Percentiles rank a stretch among this genome's conserved stretches.
Conservation (phyloP, 2,113 vertebrate species). For the Catagonus wagneri region DNA sequence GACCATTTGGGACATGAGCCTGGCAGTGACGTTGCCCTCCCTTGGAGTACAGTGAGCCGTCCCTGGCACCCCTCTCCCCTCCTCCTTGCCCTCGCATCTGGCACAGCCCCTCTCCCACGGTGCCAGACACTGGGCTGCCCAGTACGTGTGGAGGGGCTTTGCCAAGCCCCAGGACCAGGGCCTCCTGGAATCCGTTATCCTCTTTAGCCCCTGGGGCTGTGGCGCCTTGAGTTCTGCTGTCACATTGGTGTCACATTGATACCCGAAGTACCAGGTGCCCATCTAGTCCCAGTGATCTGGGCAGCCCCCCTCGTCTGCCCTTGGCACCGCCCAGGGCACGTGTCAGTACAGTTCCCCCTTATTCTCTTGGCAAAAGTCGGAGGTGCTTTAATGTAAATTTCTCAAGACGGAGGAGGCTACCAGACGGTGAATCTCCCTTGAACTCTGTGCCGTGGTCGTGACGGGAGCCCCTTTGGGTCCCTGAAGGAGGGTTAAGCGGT, state of each 20-base stretch:
- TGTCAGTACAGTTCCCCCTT: neutral
- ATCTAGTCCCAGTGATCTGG: fast-evolving
- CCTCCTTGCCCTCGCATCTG: neutral
- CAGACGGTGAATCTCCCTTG: neutral
- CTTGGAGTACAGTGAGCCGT: neutral
- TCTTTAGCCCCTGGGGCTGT: neutral
- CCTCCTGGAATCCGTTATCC: fast-evolving
- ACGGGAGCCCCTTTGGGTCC: neutral
- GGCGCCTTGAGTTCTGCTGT: neutral
- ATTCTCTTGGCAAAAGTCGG: neutral
- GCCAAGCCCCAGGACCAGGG: neutral
- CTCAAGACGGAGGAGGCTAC: neutral
- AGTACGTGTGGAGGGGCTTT: too few species aligned
- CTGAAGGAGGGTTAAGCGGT: too few species aligned
- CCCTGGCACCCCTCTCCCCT: fast-evolving
- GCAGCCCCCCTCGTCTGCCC: neutral
- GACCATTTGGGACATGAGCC: neutral
- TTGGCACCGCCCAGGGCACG: fast-evolving
- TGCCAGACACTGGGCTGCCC: fast-evolving
- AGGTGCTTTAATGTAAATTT: neutral
- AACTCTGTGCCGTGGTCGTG: fast-evolving
- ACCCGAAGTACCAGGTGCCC: fast-evolving
- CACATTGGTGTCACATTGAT: fast-evolving
- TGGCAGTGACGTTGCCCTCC: fast-evolving
- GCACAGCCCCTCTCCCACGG: neutral